Conservation (phyloP, 2,797 vertebrate species). For the Xenopus petersii region DNA sequence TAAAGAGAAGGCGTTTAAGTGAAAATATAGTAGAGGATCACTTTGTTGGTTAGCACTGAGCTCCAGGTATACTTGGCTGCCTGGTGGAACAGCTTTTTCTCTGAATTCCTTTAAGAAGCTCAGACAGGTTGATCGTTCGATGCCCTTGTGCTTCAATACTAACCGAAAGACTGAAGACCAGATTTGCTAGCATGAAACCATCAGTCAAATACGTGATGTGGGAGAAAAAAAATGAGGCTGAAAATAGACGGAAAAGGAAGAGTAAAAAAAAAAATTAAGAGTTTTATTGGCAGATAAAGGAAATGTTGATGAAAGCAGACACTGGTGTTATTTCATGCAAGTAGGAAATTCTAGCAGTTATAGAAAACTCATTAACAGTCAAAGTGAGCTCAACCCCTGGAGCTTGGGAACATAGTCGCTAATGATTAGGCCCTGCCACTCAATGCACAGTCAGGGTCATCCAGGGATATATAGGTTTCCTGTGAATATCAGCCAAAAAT, state of each 20-base stretch:
- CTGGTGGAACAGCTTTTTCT: constrained; percentile 17
- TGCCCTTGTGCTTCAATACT: constrained; percentile 25
- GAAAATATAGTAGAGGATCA: too few species aligned
- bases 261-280: background rate
- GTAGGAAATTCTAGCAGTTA: constrained; percentile 30
- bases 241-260: constrained; percentile 14
- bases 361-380: constrained; percentile 40
- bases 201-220: constrained; percentile 25
- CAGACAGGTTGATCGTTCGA: constrained; percentile 34
- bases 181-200: constrained; percentile 28
- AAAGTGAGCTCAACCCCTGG: constrained; percentile 9
- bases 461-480: constrained; percentile 12
- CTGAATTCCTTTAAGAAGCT: constrained; percentile 35
- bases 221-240: constrained; percentile 13
- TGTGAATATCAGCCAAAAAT: constrained; percentile 4
- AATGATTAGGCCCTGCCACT: constrained; percentile 20
- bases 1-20: too few species aligned
- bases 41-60: background rate
- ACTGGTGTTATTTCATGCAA: constrained; percentile 3
- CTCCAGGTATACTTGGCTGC: constrained; percentile 20
- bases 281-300: constrained; percentile 11
- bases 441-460: constrained; percentile 23
- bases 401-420: constrained; percentile 9
- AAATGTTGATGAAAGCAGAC: constrained; percentile 20
- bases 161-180: constrained; percentile 24